phyloP scores from a whole-genome alignment of 1,140 invertebrate species.

The Oreohelix idahoensis region DNA sequence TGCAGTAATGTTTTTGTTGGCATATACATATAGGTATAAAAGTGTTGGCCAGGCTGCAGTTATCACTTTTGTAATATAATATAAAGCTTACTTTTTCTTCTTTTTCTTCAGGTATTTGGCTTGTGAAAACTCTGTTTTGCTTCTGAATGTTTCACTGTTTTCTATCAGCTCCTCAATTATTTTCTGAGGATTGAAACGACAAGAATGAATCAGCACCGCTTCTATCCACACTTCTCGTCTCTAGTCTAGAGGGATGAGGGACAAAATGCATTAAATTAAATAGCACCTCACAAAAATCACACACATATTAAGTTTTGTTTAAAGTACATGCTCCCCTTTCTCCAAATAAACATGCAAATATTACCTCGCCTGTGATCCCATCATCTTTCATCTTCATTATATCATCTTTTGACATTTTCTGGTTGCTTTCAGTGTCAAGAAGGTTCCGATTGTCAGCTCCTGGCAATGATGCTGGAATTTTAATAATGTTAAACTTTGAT shows the following conservation, averaged over 20 bases:
- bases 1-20: no score
- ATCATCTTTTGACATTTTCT: slow-evolving; percentile 86
- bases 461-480: slow-evolving; percentile 71
- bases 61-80: no score
- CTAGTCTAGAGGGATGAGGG: no score
- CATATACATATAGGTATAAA: no score
- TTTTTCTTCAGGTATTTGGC: slow-evolving; percentile 96
- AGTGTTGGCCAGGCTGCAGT: no score
- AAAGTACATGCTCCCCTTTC: no score
- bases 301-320: no score
- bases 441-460: slow-evolving; percentile 87
- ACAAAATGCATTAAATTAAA: no score
- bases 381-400: slow-evolving; percentile 85
- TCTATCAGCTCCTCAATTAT: slow-evolving; percentile 90
- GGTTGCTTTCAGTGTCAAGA: slow-evolving; percentile 86
- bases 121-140: slow-evolving; percentile 93
- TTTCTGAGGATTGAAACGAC: slow-evolving; percentile 73
- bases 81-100: slow-evolving; percentile 85
- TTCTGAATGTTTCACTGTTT: slow-evolving; percentile 86
- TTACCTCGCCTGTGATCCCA: slow-evolving; percentile 79
- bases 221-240: neutral
- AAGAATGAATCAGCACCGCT: neutral
- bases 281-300: no score
- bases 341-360: neutral
- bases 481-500: neutral